A percentile compares a stretch with the other conserved stretches of the same genome.
These are phyloP conservation scores for Zelleria hepariella DNA, from an alignment of 2,888 invertebrate species.

Conservation along the genomic window DNA sequence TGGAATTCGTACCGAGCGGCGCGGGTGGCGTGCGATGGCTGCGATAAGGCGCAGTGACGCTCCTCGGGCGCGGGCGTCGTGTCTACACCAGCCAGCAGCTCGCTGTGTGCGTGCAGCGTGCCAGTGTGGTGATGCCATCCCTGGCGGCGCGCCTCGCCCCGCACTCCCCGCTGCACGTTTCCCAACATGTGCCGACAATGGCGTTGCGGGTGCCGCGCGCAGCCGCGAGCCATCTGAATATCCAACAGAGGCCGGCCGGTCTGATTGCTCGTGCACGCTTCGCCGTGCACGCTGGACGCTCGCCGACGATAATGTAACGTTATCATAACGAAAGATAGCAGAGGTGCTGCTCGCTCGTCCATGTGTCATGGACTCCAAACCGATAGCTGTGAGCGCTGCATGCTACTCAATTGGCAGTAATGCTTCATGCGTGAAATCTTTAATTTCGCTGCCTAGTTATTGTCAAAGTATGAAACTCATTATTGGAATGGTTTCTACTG, in stretches of 20 bases:
- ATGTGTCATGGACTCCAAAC: slow-evolving; percentile 58
- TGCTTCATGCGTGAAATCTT: not conserved
- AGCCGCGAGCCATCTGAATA: slow-evolving; percentile 40
- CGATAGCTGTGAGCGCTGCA: not conserved
- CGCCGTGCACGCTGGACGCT: not conserved
- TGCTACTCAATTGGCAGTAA: not conserved
- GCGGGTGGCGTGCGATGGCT: slow-evolving; percentile 67
- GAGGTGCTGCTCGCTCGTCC: slow-evolving; percentile 65
- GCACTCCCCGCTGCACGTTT: slow-evolving; percentile 55
- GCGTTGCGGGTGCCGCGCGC: slow-evolving; percentile 31
- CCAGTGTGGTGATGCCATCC: slow-evolving; percentile 37
- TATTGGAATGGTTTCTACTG: not conserved
- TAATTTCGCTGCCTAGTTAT: not conserved
- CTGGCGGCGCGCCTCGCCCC: slow-evolving; percentile 33
- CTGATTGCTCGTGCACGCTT: slow-evolving; percentile 1
- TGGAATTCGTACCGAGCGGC: slow-evolving; percentile 17
- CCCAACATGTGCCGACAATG: slow-evolving; percentile 58
- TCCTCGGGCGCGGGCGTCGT: slow-evolving; percentile 47
- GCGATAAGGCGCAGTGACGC: slow-evolving; percentile 68
- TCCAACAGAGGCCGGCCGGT: not conserved
- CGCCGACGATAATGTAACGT: slow-evolving; percentile 2
- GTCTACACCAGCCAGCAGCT: slow-evolving; percentile 6
- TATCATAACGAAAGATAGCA: slow-evolving; percentile 44
- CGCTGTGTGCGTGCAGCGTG: slow-evolving; percentile 47
- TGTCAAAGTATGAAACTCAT: not conserved